Conservation (phyloP, 1,140 invertebrate genomes). For the Calliopsis andreniformis region DNA sequence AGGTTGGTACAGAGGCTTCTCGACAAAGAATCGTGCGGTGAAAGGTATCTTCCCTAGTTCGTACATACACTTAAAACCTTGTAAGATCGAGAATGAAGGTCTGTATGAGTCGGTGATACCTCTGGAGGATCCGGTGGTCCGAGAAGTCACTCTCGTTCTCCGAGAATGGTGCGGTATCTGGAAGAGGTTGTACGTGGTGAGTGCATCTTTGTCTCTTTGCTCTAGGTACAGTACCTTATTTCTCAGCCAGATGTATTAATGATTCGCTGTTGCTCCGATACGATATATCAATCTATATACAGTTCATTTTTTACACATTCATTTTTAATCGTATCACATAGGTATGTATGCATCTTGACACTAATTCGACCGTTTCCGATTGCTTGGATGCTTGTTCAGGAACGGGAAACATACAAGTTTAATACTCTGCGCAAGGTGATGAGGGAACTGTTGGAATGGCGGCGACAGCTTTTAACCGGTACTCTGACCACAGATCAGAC, state of each 20-base stretch:
- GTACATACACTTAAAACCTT: slow-evolving; percentile 89
- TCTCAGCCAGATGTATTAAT: slow-evolving; percentile 8
- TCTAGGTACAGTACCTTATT: no score
- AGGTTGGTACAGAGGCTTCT: slow-evolving; percentile 94
- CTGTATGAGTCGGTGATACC: slow-evolving; percentile 87
- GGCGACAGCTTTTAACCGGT: slow-evolving; percentile 90
- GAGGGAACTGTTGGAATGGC: slow-evolving; percentile 92
- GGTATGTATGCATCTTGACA: no score
- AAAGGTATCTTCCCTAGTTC: slow-evolving; percentile 93
- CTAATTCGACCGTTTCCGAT: not conserved
- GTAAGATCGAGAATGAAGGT: slow-evolving; percentile 89
- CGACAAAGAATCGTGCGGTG: slow-evolving; percentile 89
- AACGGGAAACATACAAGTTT: slow-evolving; percentile 91
- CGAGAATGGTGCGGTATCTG: slow-evolving; percentile 96
- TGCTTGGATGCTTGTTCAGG: slow-evolving; percentile 81
- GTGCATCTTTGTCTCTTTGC: slow-evolving; percentile 65
- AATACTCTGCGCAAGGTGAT: slow-evolving; percentile 92
- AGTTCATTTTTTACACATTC: no score
- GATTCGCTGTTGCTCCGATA: not conserved
- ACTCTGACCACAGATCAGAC: slow-evolving; percentile 95
- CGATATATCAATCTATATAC: no score
- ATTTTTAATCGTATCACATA: no score
- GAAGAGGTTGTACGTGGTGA: slow-evolving; percentile 94
- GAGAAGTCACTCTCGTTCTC: slow-evolving; percentile 94
- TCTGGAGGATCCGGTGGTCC: slow-evolving; percentile 93